Conservation (phyloP, 2,797 vertebrate genomes). For the Rhyacichthys aspro region DNA sequence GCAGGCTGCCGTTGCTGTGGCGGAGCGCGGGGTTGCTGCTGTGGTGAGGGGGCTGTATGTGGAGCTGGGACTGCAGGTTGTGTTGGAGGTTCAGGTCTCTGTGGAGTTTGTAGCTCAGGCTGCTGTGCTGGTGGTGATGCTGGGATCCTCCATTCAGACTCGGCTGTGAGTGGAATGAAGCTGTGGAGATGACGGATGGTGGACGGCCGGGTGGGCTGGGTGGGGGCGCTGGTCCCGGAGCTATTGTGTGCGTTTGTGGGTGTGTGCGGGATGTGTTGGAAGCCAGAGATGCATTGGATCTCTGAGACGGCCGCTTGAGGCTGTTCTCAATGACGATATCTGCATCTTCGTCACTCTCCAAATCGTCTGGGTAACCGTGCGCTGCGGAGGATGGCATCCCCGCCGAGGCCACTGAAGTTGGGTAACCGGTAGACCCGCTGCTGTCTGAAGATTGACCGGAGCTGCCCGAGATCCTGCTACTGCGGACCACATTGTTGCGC, state of each 20-base stretch:
- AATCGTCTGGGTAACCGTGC: slow-evolving; percentile 89
- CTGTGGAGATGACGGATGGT: slow-evolving; percentile 76
- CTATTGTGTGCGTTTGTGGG: slow-evolving; percentile 51
- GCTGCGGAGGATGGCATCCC: slow-evolving; percentile 42
- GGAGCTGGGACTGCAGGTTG: slow-evolving; percentile 62
- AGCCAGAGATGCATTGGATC: slow-evolving; percentile 79
- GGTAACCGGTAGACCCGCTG: slow-evolving; percentile 88
- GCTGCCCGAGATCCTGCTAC: slow-evolving; percentile 89
- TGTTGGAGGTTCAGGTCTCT: slow-evolving; percentile 86
- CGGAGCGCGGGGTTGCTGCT: slow-evolving; percentile 82
- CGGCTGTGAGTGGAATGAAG: slow-evolving; percentile 81
- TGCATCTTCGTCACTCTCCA: slow-evolving; percentile 94
- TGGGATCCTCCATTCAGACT: slow-evolving; percentile 82
- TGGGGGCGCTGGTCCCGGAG: slow-evolving; percentile 40
- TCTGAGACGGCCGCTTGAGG: slow-evolving; percentile 86
- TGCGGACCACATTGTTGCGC: slow-evolving; percentile 94
- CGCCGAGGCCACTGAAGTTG: slow-evolving; percentile 73
- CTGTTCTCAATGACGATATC: slow-evolving; percentile 96
- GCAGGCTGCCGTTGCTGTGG: slow-evolving; percentile 90
- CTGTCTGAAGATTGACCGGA: slow-evolving; percentile 93
- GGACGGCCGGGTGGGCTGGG: slow-evolving; percentile 79
- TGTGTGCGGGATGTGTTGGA: slow-evolving; percentile 71
- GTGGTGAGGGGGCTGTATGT: slow-evolving; percentile 70
- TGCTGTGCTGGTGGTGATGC: slow-evolving; percentile 72
- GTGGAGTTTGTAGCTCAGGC: slow-evolving; percentile 88